Conservation (phyloP, 2,888 invertebrate species). For the Penaeus monodon region DNA sequence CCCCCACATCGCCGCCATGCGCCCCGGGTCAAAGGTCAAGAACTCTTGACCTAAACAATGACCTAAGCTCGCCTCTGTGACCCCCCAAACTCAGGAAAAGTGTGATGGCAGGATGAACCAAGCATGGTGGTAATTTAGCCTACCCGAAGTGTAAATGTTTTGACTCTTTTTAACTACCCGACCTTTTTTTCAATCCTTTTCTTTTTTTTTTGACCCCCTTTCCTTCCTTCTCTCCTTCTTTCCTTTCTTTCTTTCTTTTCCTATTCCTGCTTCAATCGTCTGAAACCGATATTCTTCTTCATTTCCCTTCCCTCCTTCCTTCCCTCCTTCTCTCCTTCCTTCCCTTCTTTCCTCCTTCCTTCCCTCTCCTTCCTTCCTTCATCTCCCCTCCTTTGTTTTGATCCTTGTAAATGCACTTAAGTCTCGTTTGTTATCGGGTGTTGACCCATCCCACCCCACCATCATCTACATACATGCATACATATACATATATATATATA, state of each 20-base stretch:
- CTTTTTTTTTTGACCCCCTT: no score
- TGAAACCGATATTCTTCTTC: no score
- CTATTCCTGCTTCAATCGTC: no score
- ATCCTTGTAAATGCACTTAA: neutral
- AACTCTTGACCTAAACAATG: slow-evolving; percentile 31
- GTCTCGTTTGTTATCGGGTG: no score
- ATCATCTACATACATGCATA: slow-evolving; percentile 16
- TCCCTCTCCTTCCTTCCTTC: no score
- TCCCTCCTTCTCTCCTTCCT: no score
- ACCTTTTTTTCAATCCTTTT: no score
- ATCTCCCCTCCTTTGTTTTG: no score
- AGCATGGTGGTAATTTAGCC: slow-evolving; percentile 36
- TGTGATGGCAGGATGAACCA: slow-evolving; percentile 45
- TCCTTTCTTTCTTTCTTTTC: no score
- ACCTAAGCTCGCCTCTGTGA: slow-evolving; percentile 39
- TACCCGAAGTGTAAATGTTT: slow-evolving; percentile 23
- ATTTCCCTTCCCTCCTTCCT: no score
- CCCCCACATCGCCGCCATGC: slow-evolving; percentile 30
- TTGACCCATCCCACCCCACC: neutral
- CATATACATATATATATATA: slow-evolving; percentile 29
- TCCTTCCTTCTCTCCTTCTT: no score
- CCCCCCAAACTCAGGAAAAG: slow-evolving; percentile 50
- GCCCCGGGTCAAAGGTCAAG: slow-evolving; percentile 37
- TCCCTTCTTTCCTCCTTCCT: no score
- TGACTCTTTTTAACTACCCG: slow-evolving; percentile 12